These are phyloP conservation scores for Gonioctena quinquepunctata DNA, from an alignment of 1,140 invertebrate genomes.

Conservation along the genomic window DNA sequence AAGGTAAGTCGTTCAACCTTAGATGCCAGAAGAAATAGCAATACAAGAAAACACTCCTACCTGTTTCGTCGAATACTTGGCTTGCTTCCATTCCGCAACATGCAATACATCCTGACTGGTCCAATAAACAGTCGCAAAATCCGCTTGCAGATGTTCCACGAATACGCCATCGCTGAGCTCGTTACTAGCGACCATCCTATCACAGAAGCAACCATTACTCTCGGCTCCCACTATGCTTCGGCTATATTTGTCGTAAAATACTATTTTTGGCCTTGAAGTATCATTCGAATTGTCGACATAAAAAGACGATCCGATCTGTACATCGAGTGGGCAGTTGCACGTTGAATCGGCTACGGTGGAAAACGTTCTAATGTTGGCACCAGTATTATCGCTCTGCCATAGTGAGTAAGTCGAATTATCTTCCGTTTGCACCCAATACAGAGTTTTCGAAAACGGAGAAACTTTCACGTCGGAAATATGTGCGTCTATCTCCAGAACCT, in stretches of 20 bases:
- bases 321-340: slow-evolving; percentile 65
- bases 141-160: slow-evolving; percentile 66
- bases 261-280: slow-evolving; percentile 61
- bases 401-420: slow-evolving; percentile 61
- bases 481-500: slow-evolving; percentile 58
- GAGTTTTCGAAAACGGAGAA: slow-evolving; percentile 71
- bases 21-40: too few species aligned
- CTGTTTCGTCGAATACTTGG: slow-evolving; percentile 23
- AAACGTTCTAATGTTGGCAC: slow-evolving; percentile 62
- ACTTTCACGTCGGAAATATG: slow-evolving; percentile 69
- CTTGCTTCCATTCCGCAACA: slow-evolving; percentile 63
- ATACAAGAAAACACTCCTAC: slow-evolving; percentile 2
- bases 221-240: slow-evolving; percentile 68
- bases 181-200: slow-evolving; percentile 58
- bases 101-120: slow-evolving; percentile 67
- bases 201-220: slow-evolving; percentile 70
- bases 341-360: slow-evolving; percentile 58
- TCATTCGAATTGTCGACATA: slow-evolving; percentile 67
- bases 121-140: slow-evolving; percentile 73
- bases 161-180: slow-evolving; percentile 53
- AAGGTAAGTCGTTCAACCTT: too few species aligned
- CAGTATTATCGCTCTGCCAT: slow-evolving; percentile 66
- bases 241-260: slow-evolving; percentile 67
- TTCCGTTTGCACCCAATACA: slow-evolving; percentile 74
- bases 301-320: slow-evolving; percentile 65